phyloP scores from a whole-genome alignment of 2,797 vertebrate species.

The Pseudochaenichthys georgianus region DNA sequence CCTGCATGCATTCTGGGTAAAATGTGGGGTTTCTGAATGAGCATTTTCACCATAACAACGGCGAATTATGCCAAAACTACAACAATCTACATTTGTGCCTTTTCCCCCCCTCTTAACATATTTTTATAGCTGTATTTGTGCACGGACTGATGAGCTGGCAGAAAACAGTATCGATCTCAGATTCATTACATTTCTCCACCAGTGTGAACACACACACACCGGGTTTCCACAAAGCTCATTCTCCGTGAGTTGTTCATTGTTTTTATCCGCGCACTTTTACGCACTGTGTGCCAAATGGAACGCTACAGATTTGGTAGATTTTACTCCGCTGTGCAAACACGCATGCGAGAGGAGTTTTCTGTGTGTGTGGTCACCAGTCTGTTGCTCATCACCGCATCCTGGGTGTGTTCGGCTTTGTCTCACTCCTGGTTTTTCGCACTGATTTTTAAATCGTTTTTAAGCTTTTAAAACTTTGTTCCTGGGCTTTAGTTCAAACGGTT shows the following conservation, averaged over 20 bases:
- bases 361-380: background rate
- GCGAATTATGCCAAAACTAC: background rate
- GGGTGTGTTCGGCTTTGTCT: conserved; percentile 54
- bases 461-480: background rate
- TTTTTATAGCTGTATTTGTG: background rate
- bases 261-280: conserved; percentile 41
- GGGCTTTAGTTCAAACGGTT: background rate
- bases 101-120: rapidly evolving
- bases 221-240: background rate
- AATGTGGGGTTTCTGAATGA: background rate
- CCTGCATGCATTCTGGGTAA: background rate
- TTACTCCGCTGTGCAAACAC: background rate
- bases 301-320: background rate
- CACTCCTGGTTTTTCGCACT: background rate
- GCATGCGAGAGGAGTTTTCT: conserved; percentile 1
- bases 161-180: conserved; percentile 8
- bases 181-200: background rate
- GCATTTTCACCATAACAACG: background rate
- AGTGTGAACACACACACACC: background rate
- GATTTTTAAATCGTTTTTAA: no score
- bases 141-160: conserved; percentile 38
- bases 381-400: conserved; percentile 16
- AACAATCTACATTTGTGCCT: background rate
- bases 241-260: background rate
- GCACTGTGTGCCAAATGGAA: conserved; percentile 26